These are phyloP conservation scores for Electrona antarctica DNA, from an alignment of 2,113 vertebrate genomes.

Conservation along the genomic window DNA sequence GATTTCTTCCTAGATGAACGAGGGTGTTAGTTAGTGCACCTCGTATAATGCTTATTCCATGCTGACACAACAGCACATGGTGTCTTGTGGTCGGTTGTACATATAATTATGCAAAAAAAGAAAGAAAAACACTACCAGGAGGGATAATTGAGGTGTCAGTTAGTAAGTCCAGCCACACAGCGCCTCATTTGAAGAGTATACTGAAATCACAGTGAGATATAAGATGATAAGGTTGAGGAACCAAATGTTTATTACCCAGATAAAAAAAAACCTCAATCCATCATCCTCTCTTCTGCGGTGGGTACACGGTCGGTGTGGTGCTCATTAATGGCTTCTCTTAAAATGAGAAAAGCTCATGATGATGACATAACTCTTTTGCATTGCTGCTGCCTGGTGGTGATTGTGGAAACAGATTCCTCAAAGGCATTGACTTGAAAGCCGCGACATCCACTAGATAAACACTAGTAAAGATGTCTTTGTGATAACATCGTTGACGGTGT, in stretches of 20 bases:
- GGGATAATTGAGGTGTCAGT: constrained; percentile 53
- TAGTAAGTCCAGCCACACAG: constrained; percentile 19
- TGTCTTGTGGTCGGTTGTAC: neutral
- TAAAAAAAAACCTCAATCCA: constrained; percentile 61
- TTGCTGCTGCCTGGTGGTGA: neutral
- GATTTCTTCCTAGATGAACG: neutral
- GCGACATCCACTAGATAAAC: constrained; percentile 32
- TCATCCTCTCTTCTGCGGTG: constrained; percentile 53
- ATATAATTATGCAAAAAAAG: too few relatives aligned
- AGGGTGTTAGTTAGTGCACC: neutral
- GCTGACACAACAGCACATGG: neutral
- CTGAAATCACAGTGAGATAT: constrained; percentile 68
- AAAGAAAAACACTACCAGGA: neutral
- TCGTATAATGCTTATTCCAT: neutral
- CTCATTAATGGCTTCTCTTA: constrained; percentile 22
- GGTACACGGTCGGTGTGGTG: constrained; percentile 6
- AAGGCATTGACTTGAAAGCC: constrained; percentile 11
- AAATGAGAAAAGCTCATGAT: constrained; percentile 16
- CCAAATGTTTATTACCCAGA: constrained; percentile 70
- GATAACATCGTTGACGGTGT: constrained; percentile 53
- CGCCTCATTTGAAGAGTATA: constrained; percentile 52
- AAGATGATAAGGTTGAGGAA: constrained; percentile 72
- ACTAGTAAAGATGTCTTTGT: constrained; percentile 39
- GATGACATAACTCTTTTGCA: neutral
- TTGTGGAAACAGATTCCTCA: constrained; percentile 22